Base-by-base conservation (phyloP, 2,888 invertebrate species). In the Metacarcinus magister region DNA sequence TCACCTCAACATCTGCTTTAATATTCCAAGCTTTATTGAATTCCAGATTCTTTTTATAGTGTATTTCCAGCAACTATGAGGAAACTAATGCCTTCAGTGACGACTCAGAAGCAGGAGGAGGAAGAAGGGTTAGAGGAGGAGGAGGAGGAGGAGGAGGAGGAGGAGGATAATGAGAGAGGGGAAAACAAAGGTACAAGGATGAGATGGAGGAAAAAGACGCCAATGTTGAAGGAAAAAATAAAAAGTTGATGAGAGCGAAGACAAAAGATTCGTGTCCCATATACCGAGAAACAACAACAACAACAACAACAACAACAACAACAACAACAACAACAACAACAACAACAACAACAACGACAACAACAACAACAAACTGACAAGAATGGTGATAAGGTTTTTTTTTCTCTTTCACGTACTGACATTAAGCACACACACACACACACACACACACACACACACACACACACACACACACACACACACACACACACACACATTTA, bases 371-470 rank as follows among this genome's bases (percentile, higher is more conserved):
- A 48, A 10, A 46, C 54, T 8, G 54, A 54, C 7, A 13, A 5
- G 13, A 13, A 54, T 8, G 54, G 13, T 54, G n/a, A n/a, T n/a
- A n/a, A n/a, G n/a, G n/a, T n/a, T n/a, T n/a, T n/a, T n/a, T n/a
- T n/a, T n/a, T n/a, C n/a, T n/a, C n/a, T n/a, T n/a, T n/a, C n/a
- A n/a, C n/a, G n/a, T n/a, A n/a, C n/a, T n/a, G n/a, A n/a, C n/a
- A n/a, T n/a, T n/a, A n/a, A n/a, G n/a, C n/a, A 82, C 82, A 82
- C 82, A 82, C 87, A 87, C 87, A 87, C 87, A 87, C 87, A 87
- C 87, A 87, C 87, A 87, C 87, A 87, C 39, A 87, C 87, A 87
- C 90, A 90, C 90, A 90, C 90, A 90, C 90, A 90, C 90, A 90
- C 90, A 87, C 87, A 87, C 87, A 87, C 87, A 87, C 87, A 87